Conservation (phyloP, 2,797 vertebrate genomes). For the Sorex maritimensis region DNA sequence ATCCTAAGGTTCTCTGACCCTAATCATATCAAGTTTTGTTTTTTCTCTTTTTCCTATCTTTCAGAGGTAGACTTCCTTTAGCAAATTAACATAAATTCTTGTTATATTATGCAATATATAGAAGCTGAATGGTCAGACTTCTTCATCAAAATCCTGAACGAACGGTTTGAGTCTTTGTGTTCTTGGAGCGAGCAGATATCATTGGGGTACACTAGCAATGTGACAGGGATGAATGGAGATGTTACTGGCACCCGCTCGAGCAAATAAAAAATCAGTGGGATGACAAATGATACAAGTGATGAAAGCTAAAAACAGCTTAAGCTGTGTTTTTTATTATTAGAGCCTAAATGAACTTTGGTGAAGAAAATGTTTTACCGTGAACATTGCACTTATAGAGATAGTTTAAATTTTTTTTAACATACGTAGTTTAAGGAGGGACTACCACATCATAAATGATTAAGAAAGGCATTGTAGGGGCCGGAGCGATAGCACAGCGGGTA, state of each 20-base stretch:
- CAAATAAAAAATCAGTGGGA: too few species aligned
- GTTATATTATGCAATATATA: not conserved
- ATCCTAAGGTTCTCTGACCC: not conserved
- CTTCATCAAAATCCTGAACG: too few species aligned
- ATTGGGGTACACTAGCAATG: too few species aligned
- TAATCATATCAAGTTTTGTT: slow-evolving; percentile 20
- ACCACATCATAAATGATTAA: slow-evolving; percentile 36
- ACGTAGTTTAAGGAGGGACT: not conserved
- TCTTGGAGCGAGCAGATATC: too few species aligned
- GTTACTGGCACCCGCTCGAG: too few species aligned
- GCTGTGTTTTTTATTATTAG: slow-evolving; percentile 45
- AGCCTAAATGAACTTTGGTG: slow-evolving; percentile 58
- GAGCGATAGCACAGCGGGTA: too few species aligned
- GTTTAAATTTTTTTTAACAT: not conserved
- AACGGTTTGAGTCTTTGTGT: too few species aligned
- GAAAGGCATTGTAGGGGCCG: not conserved
- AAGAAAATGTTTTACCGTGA: slow-evolving; percentile 34
- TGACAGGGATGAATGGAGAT: too few species aligned
- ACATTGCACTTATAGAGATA: not conserved
- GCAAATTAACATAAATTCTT: slow-evolving; percentile 39
- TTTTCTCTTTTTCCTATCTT: slow-evolving; percentile 30
- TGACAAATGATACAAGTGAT: too few species aligned
- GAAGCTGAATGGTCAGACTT: slow-evolving; percentile 38
- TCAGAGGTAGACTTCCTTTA: slow-evolving; percentile 34
- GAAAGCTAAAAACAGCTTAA: slow-evolving; percentile 49